Evolutionary conservation across 1,140 invertebrate species (phyloP), one percentile per base, ranked within the genome.

Genomic region (Trypoxylus dichotomus): DNA sequence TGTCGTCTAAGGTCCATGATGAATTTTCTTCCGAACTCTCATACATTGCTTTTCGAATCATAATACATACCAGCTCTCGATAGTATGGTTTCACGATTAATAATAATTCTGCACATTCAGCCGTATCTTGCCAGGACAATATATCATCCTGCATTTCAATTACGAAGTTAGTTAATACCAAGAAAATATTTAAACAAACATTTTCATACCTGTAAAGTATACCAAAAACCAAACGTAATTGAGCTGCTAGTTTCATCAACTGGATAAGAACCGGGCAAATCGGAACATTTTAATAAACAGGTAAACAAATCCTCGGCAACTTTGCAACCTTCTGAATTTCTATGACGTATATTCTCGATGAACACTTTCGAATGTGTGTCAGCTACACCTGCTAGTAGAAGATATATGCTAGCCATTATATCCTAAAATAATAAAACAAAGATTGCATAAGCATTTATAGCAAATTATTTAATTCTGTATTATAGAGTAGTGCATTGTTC

Each of bases 171-270:
- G 0, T 54, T n/a, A 19, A 1, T 54, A 73, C 76, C 73, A 25
- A 27, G 2, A 11, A 75, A 75, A 24, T 54, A 43, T 15, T 58
- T 63, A 76, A 63, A 13, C 8, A 29, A 37, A 37, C 27, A 1
- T 54, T n/a, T 37, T 32, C 29, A 29, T 85, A 93, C 92, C 89
- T 97, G 96, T 41, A 98, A 86, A 68, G 93, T 92, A 85, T 95
- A 97, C 96, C 96, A 98, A 85, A 97, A 96, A 0, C 93, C 92
- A 86, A 97, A 93, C 0, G 95, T 91, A 79, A 96, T 89, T 68
- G 92, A 93, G 84, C 95, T 96, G 74, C 92, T 91, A 0, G 90
- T 93, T 87, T 97, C 96, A 83, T 97, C 93, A 2, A 93, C 89
- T 0, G 95, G 95, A 88, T 94, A 97, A 76, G 93, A 89, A 0